Evolutionary conservation across 1,140 invertebrate species (phyloP).

Genomic region (Pemphigus obesinymphae): DNA sequence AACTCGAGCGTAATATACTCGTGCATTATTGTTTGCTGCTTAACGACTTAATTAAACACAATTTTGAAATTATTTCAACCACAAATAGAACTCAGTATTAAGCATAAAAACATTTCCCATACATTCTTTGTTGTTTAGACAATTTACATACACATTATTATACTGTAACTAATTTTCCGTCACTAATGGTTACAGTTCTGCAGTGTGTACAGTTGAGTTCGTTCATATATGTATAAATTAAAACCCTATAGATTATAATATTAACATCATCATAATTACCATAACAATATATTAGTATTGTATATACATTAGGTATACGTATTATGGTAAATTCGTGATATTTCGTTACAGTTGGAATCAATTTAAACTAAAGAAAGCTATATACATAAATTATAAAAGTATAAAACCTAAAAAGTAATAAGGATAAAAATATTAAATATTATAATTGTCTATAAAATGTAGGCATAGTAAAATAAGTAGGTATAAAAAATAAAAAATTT

Average conservation of each 20-base stretch:
- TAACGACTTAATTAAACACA: slow-evolving; percentile 7
- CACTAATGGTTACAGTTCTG: neutral
- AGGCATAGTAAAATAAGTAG: no score
- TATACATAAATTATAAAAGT: neutral
- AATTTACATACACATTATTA: no score
- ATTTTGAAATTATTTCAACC: neutral
- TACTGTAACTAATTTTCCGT: neutral
- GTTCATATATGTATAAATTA: neutral
- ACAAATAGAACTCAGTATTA: neutral
- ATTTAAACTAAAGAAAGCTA: neutral
- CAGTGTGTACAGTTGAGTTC: neutral
- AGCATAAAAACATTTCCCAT: neutral
- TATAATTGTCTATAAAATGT: no score
- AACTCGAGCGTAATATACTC: neutral
- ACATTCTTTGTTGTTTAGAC: neutral
- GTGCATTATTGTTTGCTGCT: slow-evolving; percentile 1
- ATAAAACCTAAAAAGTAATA: neutral
- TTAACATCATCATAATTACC: neutral
- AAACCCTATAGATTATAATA: neutral
- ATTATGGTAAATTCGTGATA: neutral
- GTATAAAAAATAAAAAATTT: no score
- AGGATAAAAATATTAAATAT: neutral
- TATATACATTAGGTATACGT: neutral
- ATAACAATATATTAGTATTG: neutral
- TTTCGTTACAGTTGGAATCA: neutral